A percentile compares a stretch with the other conserved stretches of the same genome.
Conservation (phyloP, 2,113 vertebrate genomes). For the Rousettus leschenaultii region DNA sequence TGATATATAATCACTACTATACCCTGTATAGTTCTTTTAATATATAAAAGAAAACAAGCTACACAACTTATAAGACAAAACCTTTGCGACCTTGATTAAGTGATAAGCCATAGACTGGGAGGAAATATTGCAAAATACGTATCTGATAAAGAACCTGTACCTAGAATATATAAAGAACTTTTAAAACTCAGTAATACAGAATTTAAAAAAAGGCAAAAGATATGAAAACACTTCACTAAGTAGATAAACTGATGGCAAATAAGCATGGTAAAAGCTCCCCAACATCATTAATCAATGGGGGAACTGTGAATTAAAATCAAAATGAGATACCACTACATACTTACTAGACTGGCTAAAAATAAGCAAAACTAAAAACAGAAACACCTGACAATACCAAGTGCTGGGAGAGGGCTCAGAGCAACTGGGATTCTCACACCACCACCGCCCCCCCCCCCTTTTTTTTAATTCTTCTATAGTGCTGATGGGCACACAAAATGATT, state of each 20-base stretch:
- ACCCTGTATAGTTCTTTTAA: neutral
- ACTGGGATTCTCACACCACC: neutral
- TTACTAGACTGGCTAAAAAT: neutral
- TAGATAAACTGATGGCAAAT: neutral
- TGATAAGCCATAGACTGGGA: neutral
- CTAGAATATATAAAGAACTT: neutral
- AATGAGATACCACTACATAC: neutral
- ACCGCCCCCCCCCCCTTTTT: neutral
- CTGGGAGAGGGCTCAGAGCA: neutral
- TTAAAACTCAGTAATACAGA: neutral
- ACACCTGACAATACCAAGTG: neutral
- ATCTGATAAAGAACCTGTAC: neutral
- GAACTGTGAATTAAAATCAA: constrained; percentile 8
- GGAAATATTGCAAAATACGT: neutral
- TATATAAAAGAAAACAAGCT: neutral
- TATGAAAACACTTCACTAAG: neutral
- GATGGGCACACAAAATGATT: neutral
- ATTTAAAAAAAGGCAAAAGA: neutral
- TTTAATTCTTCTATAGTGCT: neutral
- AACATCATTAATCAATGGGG: neutral
- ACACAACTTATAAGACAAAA: neutral
- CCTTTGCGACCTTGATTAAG: neutral
- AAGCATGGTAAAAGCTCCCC: neutral
- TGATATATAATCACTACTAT: neutral
- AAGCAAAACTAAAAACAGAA: neutral